Base-by-base conservation (phyloP, 2,113 vertebrate genomes). In the Zosterops pallidus region DNA sequence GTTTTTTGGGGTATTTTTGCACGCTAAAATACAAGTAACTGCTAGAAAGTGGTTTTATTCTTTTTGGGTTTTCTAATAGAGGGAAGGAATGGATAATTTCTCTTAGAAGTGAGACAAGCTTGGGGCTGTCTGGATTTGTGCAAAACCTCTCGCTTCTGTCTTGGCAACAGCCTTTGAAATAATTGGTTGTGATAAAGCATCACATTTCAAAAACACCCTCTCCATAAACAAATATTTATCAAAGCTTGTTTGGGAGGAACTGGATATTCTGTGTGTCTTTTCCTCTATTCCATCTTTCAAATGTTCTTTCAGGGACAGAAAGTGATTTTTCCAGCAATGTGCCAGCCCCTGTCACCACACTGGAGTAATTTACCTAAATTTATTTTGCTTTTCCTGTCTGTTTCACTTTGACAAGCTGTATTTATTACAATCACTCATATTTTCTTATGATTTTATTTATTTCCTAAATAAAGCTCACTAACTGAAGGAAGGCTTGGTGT, bases 401-500 rank as follows among this genome's bases (percentile, higher is more conserved):
- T 25, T 39, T 78, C 10, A 63, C 75, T 86, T 55, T 67, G 68
- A 35, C 67, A 77, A 81, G 28, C 82, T 92, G 41, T 95, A 92
- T 96, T 97, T 97, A 94, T 95, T 92, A 62, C 49, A 56, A 78
- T 52, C 57, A 53, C 53, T 70, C 71, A 1, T 81, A 78, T 93
- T 94, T 92, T 89, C 83, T 68, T 92, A 93, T 1, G 0, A 19
- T 53, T 74, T 72, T 92, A 95, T 95, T 96, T 97, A 96, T 97
- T 96, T 86, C 60, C 44, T 79, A 42, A 92, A 71, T 94, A 94
- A 92, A 96, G 60, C 64, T 89, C 17, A 5, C 33, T 63, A 39
- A 55, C 44, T 44, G 46, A 3, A n/a, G 37, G 31, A 60, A 47
- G 15, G 29, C 7, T 63, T 8, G 11, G 6, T 28, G 28, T 29